phyloP scores from a whole-genome alignment of 2,888 invertebrate species.

The Bombylius discolor region DNA sequence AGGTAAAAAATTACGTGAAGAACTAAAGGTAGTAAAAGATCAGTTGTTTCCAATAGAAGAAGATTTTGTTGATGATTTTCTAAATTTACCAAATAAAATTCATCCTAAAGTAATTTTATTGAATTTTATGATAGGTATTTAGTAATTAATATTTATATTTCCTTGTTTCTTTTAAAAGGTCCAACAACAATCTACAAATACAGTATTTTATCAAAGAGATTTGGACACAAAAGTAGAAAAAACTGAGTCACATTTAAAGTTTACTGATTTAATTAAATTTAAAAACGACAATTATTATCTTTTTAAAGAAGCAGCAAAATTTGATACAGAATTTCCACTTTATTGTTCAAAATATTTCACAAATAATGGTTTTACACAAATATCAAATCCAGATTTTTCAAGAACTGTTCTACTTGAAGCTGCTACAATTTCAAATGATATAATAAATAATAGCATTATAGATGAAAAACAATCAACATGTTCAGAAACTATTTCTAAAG shows the following conservation, averaged over 20 bases:
- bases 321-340: slow-evolving; percentile 44
- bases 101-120: slow-evolving; percentile 40
- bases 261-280: slow-evolving; percentile 26
- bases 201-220: slow-evolving; percentile 4
- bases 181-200: too few species aligned
- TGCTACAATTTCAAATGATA: slow-evolving; percentile 45
- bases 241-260: slow-evolving; percentile 22
- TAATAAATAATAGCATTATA: slow-evolving; percentile 28
- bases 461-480: slow-evolving; percentile 32
- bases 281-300: slow-evolving; percentile 43
- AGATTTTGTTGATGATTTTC: slow-evolving; percentile 46
- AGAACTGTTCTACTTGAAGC: slow-evolving; percentile 62
- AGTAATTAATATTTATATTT: too few species aligned
- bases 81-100: slow-evolving; percentile 57
- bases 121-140: too few species aligned
- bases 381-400: slow-evolving; percentile 66
- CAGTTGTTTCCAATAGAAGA: slow-evolving; percentile 62
- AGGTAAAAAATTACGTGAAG: slow-evolving; percentile 43
- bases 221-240: slow-evolving; percentile 23
- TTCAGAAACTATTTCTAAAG: slow-evolving; percentile 33
- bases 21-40: slow-evolving; percentile 49
- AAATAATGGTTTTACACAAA: slow-evolving; percentile 43
- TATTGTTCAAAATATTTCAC: slow-evolving; percentile 31
- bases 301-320: slow-evolving; percentile 56
- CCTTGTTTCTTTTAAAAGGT: too few species aligned